Evolutionary conservation across 2,113 vertebrate species (phyloP).

Genomic region (Motacilla tschutschensis): DNA sequence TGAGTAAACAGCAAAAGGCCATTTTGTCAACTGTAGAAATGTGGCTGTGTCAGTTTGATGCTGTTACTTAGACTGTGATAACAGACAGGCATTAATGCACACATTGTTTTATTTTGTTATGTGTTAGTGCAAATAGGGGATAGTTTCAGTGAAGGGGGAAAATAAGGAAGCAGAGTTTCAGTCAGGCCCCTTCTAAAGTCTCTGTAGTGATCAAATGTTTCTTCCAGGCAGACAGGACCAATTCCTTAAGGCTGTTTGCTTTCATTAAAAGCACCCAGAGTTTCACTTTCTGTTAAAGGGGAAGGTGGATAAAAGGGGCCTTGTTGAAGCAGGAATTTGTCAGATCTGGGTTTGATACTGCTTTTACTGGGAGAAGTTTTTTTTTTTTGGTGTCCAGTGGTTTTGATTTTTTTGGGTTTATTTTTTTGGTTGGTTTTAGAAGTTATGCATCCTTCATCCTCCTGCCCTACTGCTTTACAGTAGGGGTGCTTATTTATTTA

Average conservation of each 20-base stretch:
- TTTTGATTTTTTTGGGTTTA: not conserved
- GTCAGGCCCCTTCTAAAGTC: not conserved
- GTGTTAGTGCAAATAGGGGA: not conserved
- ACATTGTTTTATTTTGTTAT: not conserved
- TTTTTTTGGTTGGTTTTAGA: not conserved
- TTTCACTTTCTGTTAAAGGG: not conserved
- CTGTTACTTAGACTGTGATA: not conserved
- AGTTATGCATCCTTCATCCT: fast-evolving
- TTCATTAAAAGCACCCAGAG: fast-evolving
- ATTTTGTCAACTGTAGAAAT: not conserved
- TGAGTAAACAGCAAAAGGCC: not conserved
- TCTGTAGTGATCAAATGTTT: not conserved
- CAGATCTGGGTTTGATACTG: not conserved
- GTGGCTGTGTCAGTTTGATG: not conserved
- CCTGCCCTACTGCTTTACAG: not conserved
- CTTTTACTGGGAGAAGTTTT: not conserved
- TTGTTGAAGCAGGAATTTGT: not conserved
- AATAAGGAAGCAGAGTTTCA: not conserved
- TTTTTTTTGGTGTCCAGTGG: not conserved
- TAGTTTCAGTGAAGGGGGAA: not conserved
- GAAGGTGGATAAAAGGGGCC: not conserved
- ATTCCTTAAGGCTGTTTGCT: not conserved
- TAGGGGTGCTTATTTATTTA: not conserved
- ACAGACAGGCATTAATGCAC: not conserved
- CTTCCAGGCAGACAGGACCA: not conserved